Evolutionary conservation across 2,797 vertebrate species (phyloP).

Genomic region (Argentina silus): DNA sequence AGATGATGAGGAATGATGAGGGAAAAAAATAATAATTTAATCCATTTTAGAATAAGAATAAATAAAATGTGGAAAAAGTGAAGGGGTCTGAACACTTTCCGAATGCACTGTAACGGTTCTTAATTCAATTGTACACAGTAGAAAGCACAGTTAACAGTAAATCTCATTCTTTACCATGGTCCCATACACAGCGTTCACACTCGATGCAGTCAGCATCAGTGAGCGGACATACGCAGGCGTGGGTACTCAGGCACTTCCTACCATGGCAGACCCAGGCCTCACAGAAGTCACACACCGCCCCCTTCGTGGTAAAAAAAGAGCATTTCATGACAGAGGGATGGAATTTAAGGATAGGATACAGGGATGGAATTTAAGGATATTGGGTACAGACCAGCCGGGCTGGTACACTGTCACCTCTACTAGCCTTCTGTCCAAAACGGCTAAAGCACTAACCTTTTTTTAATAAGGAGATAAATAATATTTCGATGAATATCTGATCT

Average conservation of each 20-base stretch:
- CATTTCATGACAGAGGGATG: not conserved
- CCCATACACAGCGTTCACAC: slow-evolving; percentile 94
- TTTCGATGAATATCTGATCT: too few species aligned
- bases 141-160: not conserved
- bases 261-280: slow-evolving; percentile 99
- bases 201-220: slow-evolving; percentile 93
- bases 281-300: slow-evolving; percentile 98
- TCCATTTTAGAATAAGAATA: too few species aligned
- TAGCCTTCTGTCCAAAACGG: too few species aligned
- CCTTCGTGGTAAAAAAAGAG: slow-evolving; percentile 58
- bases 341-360: not conserved
- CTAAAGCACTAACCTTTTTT: too few species aligned
- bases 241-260: slow-evolving; percentile 93
- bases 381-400: too few species aligned
- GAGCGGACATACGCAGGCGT: slow-evolving; percentile 91
- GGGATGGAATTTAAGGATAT: not conserved
- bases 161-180: slow-evolving; percentile 82
- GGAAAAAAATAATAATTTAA: too few species aligned
- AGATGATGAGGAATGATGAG: too few species aligned
- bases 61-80: too few species aligned
- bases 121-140: not conserved
- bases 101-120: too few species aligned
- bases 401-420: too few species aligned
- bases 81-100: too few species aligned
- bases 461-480: too few species aligned